These are phyloP conservation scores for Sclerurus mexicanus DNA, from an alignment of 2,113 vertebrate genomes.

Conservation along the genomic window DNA sequence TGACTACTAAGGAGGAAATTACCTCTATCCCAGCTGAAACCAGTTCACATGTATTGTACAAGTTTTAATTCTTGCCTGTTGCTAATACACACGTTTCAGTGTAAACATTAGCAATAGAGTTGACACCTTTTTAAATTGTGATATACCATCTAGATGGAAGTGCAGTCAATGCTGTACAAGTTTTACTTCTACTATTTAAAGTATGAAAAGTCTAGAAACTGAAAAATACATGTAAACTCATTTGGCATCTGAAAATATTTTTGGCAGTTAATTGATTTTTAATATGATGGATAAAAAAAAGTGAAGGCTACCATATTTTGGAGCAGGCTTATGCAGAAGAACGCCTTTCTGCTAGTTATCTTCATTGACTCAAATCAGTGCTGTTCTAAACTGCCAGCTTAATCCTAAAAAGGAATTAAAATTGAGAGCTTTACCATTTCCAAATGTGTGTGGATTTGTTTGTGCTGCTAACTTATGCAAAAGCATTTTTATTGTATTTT, in stretches of 20 bases:
- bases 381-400: not conserved
- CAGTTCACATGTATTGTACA: not conserved
- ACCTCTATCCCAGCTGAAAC: not conserved
- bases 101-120: not conserved
- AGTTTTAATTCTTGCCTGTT: not conserved
- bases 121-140: too few species aligned
- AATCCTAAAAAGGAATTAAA: not conserved
- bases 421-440: not conserved
- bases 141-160: not conserved
- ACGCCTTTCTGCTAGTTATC: not conserved
- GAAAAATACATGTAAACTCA: fast-evolving
- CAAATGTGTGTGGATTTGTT: not conserved
- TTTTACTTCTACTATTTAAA: not conserved
- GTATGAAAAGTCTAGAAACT: not conserved
- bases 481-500: not conserved
- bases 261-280: not conserved
- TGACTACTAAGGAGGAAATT: not conserved
- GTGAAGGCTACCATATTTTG: fast-evolving
- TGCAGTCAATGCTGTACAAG: not conserved
- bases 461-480: not conserved
- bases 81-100: not conserved
- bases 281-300: not conserved
- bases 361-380: not conserved
- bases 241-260: not conserved
- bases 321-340: not conserved